These are phyloP conservation scores for Trissolcus japonicus DNA, from an alignment of 2,888 invertebrate genomes.

Conservation along the genomic window DNA sequence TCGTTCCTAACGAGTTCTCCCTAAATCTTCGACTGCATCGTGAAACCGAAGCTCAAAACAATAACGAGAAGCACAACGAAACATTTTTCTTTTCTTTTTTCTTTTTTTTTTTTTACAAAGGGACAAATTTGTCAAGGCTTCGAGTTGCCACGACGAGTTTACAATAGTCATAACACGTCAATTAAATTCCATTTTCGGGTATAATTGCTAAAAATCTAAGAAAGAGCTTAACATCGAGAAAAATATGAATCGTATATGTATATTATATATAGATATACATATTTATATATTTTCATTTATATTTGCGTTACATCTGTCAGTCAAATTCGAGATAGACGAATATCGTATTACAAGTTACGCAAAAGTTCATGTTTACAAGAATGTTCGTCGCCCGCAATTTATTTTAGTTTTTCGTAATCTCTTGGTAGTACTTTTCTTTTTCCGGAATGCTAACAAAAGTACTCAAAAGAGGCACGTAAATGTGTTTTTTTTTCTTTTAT, in stretches of 20 bases:
- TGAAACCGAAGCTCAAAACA: slow-evolving; percentile 17
- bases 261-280: slow-evolving; percentile 39
- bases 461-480: slow-evolving; percentile 56
- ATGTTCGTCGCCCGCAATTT: slow-evolving; percentile 27
- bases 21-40: slow-evolving; percentile 25
- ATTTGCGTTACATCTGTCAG: slow-evolving; percentile 65
- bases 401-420: too few species aligned
- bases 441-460: slow-evolving; percentile 29
- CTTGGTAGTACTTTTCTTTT: too few species aligned
- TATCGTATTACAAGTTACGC: slow-evolving; percentile 63
- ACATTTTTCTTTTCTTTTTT: slow-evolving; percentile 1
- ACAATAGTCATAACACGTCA: slow-evolving; percentile 44
- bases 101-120: too few species aligned
- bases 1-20: slow-evolving; percentile 28
- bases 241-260: slow-evolving; percentile 73
- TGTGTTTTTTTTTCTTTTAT: slow-evolving; percentile 6
- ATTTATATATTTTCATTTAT: slow-evolving; percentile 25
- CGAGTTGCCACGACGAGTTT: slow-evolving; percentile 8
- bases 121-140: slow-evolving; percentile 12
- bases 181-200: slow-evolving; percentile 57
- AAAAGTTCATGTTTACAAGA: slow-evolving; percentile 63
- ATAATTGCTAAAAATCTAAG: slow-evolving; percentile 67
- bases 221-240: slow-evolving; percentile 75
- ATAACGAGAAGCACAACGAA: slow-evolving; percentile 8
- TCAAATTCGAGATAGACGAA: slow-evolving; percentile 68